Conservation (phyloP, 2,797 vertebrate species). For the Thunnus albacares region DNA sequence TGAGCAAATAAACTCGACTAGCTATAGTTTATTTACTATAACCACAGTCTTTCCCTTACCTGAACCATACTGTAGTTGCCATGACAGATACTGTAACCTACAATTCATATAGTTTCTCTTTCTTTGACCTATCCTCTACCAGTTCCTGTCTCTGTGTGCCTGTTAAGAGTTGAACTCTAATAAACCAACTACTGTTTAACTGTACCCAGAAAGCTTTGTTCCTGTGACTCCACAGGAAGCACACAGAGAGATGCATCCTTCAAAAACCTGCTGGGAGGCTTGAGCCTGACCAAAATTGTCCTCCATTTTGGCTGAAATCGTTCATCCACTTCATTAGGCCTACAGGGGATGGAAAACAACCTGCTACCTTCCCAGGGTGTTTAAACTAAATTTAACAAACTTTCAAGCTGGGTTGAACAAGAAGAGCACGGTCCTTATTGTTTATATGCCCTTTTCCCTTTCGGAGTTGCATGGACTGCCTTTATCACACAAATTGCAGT, state of each 20-base stretch:
- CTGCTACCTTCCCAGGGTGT: constrained; percentile 64
- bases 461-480: constrained; percentile 48
- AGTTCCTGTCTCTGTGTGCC: constrained; percentile 33
- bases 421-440: constrained; percentile 60
- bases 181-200: constrained; percentile 42
- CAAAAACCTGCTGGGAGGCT: constrained; percentile 57
- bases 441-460: constrained; percentile 66
- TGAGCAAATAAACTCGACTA: too few relatives aligned
- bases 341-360: constrained; percentile 55
- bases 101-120: background rate
- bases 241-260: constrained; percentile 47
- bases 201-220: constrained; percentile 25
- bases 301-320: constrained; percentile 41
- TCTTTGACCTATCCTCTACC: background rate
- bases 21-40: too few relatives aligned
- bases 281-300: constrained; percentile 55
- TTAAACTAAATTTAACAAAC: constrained; percentile 79
- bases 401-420: constrained; percentile 64
- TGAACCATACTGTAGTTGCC: too few relatives aligned
- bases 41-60: too few relatives aligned
- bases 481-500: constrained; percentile 82
- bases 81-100: too few relatives aligned
- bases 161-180: constrained; percentile 26
- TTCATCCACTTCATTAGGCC: constrained; percentile 50
- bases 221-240: constrained; percentile 57